A percentile compares a stretch with the other conserved stretches of the same genome.
These are phyloP conservation scores for Antennarius striatus DNA, from an alignment of 2,113 vertebrate species.

Conservation along the genomic window DNA sequence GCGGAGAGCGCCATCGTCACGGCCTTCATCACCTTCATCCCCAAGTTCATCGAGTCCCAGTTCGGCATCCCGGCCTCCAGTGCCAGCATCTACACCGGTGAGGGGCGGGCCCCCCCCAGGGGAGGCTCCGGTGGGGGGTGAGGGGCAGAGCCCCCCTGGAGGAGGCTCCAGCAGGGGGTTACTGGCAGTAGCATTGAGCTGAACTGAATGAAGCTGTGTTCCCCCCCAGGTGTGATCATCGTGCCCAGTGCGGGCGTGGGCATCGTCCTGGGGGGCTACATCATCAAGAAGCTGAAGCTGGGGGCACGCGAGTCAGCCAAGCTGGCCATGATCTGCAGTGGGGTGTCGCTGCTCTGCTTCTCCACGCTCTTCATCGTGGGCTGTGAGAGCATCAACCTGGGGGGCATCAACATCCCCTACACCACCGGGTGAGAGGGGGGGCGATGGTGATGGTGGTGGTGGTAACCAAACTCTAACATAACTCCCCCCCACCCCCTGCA, in stretches of 20 bases:
- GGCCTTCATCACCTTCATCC: slow-evolving; percentile 99
- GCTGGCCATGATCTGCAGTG: slow-evolving; percentile 97
- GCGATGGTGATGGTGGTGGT: background rate
- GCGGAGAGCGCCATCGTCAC: slow-evolving; percentile 99
- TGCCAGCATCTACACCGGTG: slow-evolving; percentile 99
- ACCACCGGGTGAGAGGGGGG: slow-evolving; percentile 84
- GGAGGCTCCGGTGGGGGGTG: too few relatives aligned
- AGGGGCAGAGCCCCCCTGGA: too few relatives aligned
- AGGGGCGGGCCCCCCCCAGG: slow-evolving; percentile 12
- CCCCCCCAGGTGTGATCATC: slow-evolving; percentile 88
- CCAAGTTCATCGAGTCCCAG: slow-evolving; percentile 99
- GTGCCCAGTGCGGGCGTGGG: slow-evolving; percentile 96
- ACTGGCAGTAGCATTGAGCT: too few relatives aligned
- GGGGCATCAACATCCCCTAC: slow-evolving; percentile 97
- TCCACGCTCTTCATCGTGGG: slow-evolving; percentile 98
- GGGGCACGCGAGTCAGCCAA: slow-evolving; percentile 96
- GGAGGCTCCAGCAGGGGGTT: too few relatives aligned
- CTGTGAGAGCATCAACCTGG: slow-evolving; percentile 97
- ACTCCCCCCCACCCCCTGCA: slow-evolving; percentile 50
- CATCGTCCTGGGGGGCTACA: slow-evolving; percentile 95
- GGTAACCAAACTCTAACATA: too few relatives aligned
- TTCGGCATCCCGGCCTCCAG: slow-evolving; percentile 97
- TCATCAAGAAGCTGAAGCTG: slow-evolving; percentile 96
- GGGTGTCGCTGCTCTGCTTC: slow-evolving; percentile 94
- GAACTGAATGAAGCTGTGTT: background rate